Evolutionary conservation across 2,888 invertebrate genomes (phyloP), one percentile per base, ranked within the genome.

Genomic region (Pyrrhia umbra): DNA sequence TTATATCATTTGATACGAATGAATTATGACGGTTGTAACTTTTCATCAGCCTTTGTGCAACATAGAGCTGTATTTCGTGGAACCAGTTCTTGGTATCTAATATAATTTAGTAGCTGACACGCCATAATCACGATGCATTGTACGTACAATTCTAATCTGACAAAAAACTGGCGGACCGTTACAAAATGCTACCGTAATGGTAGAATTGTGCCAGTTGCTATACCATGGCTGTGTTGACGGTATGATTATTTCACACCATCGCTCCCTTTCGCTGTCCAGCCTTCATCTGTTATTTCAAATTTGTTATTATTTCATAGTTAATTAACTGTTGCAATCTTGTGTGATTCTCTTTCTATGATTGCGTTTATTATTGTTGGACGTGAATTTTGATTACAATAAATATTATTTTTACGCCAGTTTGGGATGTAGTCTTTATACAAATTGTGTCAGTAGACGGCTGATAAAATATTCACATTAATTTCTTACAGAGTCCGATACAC

Each of bases 51-150:
- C 74, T 68, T 63, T 80, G 71, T 75, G 64, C 64, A 64, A 62
- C 69, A 59, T 62, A 70, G 46, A 72, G 70, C 64, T 65, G 64
- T 73, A 58, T 77, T 55, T 43, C 55, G 55, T 67, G 63, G 51
- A 70, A 78, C 72, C 65, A 58, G 73, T 70, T 75, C 66, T 69
- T 56, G 67, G 58, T 69, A 75, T 65, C 72, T 76, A 74, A 74
- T 81, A 80, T 84, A 85, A 87, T 86, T 86, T 85, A 80, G 77
- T 76, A 75, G 65, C 83, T 81, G 86, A 85, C 85, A 85, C 81
- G 68, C 77, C 66, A 81, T 85, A 85, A 88, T 87, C 84, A 86
- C 81, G 81, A 81, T 84, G 84, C 80, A 87, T 88, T 88, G 87
- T 85, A 65, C 71, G 68, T 69, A 74, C 82, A 78, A 82, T 80